These are phyloP conservation scores for Ispidina picta DNA, from an alignment of 2,797 vertebrate genomes.

Conservation along the genomic window DNA sequence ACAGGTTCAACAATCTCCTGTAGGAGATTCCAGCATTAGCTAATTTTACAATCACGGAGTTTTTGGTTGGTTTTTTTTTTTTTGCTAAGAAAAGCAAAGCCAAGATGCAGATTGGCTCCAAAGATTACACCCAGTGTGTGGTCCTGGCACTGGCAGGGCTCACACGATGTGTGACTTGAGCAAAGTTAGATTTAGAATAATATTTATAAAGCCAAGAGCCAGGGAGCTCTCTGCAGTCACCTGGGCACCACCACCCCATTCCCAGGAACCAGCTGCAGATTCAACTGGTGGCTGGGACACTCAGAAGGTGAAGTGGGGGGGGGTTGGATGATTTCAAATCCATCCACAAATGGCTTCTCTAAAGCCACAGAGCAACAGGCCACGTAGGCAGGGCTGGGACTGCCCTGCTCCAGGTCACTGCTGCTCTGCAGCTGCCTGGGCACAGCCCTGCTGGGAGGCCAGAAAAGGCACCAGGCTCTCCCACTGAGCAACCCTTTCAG, in stretches of 20 bases:
- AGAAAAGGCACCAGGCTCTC: background rate
- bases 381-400: too few relatives aligned
- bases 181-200: slow-evolving; percentile 45
- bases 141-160: background rate
- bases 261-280: slow-evolving; percentile 29
- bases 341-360: background rate
- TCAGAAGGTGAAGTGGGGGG: slow-evolving; percentile 2
- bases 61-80: background rate
- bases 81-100: slow-evolving; percentile 40
- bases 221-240: slow-evolving; percentile 41
- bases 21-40: slow-evolving; percentile 2
- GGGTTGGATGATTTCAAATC: too few relatives aligned
- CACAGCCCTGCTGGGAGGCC: background rate
- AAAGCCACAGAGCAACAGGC: background rate
- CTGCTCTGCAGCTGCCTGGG: background rate
- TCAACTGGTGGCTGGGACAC: slow-evolving; percentile 22
- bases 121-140: slow-evolving; percentile 37
- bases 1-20: background rate
- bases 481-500: background rate
- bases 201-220: slow-evolving; percentile 40
- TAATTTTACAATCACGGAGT: slow-evolving; percentile 6
- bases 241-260: slow-evolving; percentile 44
- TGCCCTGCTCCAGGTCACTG: accelerated
- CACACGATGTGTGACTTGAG: slow-evolving; percentile 37
- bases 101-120: slow-evolving; percentile 13